Base-by-base conservation (phyloP, 2,797 vertebrate species). In the Notolepis coatsorum region DNA sequence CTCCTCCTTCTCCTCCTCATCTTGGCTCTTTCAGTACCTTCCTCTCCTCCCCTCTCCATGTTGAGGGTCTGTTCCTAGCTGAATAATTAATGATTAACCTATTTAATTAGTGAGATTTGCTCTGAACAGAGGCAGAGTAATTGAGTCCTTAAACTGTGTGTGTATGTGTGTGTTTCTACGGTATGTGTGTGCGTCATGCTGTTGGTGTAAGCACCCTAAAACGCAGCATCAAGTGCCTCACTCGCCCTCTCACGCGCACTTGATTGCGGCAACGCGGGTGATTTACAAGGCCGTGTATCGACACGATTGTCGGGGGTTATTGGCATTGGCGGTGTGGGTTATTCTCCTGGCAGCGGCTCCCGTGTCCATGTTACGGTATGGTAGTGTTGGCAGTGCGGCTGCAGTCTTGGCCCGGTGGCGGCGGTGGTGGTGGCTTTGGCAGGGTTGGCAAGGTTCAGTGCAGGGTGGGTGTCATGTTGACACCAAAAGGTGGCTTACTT, bases 91-190 rank as follows among this genome's bases (percentile, higher is more conserved):
- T 92, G 86, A 65, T 76, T 79, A 79, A 82, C 74, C 74, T 89
- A 89, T 92, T 93, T 92, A 91, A 93, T 93, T 92, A 92, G 89
- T 81, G 72, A 86, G 88, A 86, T 91, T 90, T 89, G 73, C 88
- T 86, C 75, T 61, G 72, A 87, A 88, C 80, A 78, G 73, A 80
- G 67, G 74, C 78, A 75, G 73, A 87, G 80, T 87, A 86, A 91
- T 90, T 80, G 81, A 89, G 82, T 87, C 73, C 38, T 75, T 66
- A 43, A 18, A 42, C 47, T 63, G 5, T 23, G 51, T 59, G 45
- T 47, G 20, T 49, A 33, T 49, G 27, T 43, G 15, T 68, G 63
- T 18, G 68, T 42, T 24, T 47, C 23, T 49, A 35, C 45, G 45
- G 23, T 54, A 51, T 35, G 43, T 60, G 23, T 30, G 7, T n/a